phyloP scores from a whole-genome alignment of 2,797 vertebrate genomes.

The Sebastes matsubarae region DNA sequence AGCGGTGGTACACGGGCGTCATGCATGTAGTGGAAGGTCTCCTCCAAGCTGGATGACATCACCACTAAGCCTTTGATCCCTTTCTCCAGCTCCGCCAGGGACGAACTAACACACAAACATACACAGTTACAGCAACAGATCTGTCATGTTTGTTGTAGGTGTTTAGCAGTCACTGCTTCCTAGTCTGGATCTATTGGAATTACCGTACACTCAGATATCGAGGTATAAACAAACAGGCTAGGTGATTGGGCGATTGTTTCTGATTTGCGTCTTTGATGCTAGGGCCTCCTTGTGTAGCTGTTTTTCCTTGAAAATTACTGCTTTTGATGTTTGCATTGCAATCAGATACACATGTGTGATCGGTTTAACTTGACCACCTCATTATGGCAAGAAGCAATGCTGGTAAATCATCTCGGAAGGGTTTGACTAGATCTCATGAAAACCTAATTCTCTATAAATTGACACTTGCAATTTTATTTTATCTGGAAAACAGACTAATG shows the following conservation, averaged over 20 bases:
- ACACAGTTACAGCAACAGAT: background rate
- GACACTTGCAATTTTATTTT: background rate
- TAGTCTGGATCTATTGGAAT: background rate
- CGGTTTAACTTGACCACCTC: background rate
- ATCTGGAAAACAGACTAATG: background rate
- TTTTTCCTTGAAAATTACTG: background rate
- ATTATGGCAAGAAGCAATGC: background rate
- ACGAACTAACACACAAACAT: slow-evolving; percentile 72
- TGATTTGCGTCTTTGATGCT: background rate
- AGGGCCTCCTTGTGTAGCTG: background rate
- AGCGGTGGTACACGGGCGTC: slow-evolving; percentile 88
- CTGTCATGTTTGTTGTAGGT: background rate
- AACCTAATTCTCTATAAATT: background rate
- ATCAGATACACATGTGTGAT: background rate
- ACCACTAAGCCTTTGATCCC: slow-evolving; percentile 91
- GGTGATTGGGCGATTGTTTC: background rate
- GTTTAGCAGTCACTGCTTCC: background rate
- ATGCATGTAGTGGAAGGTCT: slow-evolving; percentile 89
- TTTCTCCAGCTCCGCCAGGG: slow-evolving; percentile 86
- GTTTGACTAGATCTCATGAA: background rate
- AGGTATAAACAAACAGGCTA: background rate
- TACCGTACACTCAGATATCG: background rate
- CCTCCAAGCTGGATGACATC: slow-evolving; percentile 90
- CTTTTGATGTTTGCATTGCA: background rate
- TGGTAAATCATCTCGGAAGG: background rate